Percentiles rank a stretch among this genome's conserved stretches.
Conservation (phyloP, 2,888 invertebrate genomes). For the Panorpa germanica region DNA sequence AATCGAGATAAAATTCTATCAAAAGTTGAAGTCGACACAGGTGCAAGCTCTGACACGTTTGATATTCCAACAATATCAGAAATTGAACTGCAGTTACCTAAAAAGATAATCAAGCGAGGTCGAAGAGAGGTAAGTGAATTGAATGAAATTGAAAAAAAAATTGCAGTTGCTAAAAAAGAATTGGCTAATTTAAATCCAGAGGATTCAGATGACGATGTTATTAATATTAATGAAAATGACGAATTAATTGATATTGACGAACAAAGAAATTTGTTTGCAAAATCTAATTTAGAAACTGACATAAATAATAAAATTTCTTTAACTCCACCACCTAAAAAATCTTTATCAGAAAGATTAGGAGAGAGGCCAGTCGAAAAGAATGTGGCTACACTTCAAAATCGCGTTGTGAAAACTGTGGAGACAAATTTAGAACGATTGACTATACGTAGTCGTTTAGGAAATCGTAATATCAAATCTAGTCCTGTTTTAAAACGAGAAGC, state of each 20-base stretch:
- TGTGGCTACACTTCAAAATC: no score
- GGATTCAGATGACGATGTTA: constrained; percentile 42
- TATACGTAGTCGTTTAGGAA: no score
- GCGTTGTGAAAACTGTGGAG: no score
- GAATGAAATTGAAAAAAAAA: constrained; percentile 40
- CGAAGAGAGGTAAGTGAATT: constrained; percentile 27
- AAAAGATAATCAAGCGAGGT: constrained; percentile 11
- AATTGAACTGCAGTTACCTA: constrained; percentile 15
- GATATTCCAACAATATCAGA: constrained; percentile 29
- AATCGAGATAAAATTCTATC: constrained; percentile 9
- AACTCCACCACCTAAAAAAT: no score
- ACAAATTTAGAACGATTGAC: no score
- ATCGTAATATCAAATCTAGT: no score
- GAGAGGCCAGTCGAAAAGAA: no score
- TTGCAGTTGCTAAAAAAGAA: constrained; percentile 32
- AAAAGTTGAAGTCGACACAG: constrained; percentile 18
- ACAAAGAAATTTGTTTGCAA: no score
- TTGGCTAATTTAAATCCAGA: constrained; percentile 23
- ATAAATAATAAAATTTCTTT: no score
- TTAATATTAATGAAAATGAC: constrained; percentile 43
- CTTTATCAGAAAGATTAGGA: no score
- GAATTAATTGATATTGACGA: constrained; percentile 21
- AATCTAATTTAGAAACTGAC: no score
- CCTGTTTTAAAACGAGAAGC: no score
- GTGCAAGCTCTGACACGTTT: constrained; percentile 24